Percentiles rank a stretch among this genome's conserved stretches.
phyloP scores from a whole-genome alignment of 2,888 invertebrate species.

The Meiosimyza platycephala region DNA sequence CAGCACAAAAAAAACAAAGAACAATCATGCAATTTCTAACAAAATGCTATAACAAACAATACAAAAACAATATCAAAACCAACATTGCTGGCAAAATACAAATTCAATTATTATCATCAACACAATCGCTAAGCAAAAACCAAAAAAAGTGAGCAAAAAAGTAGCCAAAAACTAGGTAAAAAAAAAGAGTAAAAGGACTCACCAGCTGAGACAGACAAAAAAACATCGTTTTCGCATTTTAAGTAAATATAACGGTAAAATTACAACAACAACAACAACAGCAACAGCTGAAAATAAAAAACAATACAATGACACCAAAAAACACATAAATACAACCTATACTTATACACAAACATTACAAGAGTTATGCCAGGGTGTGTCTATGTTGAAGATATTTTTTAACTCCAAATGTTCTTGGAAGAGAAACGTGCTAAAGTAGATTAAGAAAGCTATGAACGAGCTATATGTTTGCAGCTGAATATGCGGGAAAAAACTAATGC shows the following conservation, averaged over 20 bases:
- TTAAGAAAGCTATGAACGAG: too few species aligned
- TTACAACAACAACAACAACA: constrained; percentile 18
- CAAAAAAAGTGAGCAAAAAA: neutral
- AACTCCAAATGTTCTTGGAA: too few species aligned
- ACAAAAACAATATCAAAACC: constrained; percentile 12
- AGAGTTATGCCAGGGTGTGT: too few species aligned
- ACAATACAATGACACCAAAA: too few species aligned
- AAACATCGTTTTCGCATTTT: constrained; percentile 8
- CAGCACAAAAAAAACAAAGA: constrained; percentile 12
- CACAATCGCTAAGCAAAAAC: constrained; percentile 1
- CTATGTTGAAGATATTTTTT: too few species aligned
- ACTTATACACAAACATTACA: too few species aligned
- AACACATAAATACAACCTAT: too few species aligned
- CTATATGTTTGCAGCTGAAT: too few species aligned
- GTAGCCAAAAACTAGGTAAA: neutral
- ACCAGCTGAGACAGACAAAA: neutral
- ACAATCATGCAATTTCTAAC: constrained; percentile 29
- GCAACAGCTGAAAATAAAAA: neutral
- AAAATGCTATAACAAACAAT: neutral
- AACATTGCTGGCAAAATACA: constrained; percentile 21
- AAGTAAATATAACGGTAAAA: constrained; percentile 21
- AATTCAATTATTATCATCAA: constrained; percentile 38
- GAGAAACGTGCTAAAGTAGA: too few species aligned
- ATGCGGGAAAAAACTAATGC: too few species aligned
- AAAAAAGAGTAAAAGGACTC: neutral